A percentile compares a stretch with the other conserved stretches of the same genome.
Conservation (phyloP, 2,797 vertebrate genomes). For the Anabas testudineus region DNA sequence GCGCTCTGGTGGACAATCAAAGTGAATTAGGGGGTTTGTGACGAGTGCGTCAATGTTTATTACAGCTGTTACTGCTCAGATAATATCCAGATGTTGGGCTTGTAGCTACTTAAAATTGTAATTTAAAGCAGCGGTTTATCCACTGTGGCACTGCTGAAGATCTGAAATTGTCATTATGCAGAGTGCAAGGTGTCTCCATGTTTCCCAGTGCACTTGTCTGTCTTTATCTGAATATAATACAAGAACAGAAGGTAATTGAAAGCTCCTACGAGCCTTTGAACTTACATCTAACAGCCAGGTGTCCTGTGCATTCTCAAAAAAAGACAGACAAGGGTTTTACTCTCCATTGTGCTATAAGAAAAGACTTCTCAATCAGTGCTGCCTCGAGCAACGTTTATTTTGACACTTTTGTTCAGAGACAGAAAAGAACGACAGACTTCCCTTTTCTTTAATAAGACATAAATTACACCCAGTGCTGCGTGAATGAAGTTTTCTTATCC, state of each 20-base stretch:
- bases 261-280: slow-evolving; percentile 69
- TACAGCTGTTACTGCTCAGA: slow-evolving; percentile 74
- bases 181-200: slow-evolving; percentile 74
- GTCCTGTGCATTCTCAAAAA: slow-evolving; percentile 65
- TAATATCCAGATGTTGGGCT: slow-evolving; percentile 77
- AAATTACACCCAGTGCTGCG: slow-evolving; percentile 21
- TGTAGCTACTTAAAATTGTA: slow-evolving; percentile 56
- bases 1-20: slow-evolving; percentile 73
- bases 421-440: slow-evolving; percentile 55
- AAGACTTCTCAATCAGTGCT: slow-evolving; percentile 62
- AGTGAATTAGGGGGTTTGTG: slow-evolving; percentile 79
- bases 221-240: slow-evolving; percentile 46
- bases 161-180: slow-evolving; percentile 68
- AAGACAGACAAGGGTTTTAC: slow-evolving; percentile 64
- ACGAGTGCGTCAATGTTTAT: slow-evolving; percentile 72
- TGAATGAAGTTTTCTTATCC: slow-evolving; percentile 26
- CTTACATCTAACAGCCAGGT: slow-evolving; percentile 74
- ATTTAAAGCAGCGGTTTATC: slow-evolving; percentile 52
- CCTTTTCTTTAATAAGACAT: slow-evolving; percentile 46
- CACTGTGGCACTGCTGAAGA: slow-evolving; percentile 42
- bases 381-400: slow-evolving; percentile 67
- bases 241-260: slow-evolving; percentile 56
- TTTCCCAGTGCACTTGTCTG: slow-evolving; percentile 67
- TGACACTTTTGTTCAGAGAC: slow-evolving; percentile 59
- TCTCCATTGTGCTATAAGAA: slow-evolving; percentile 73